Conservation (phyloP, 2,888 invertebrate species). For the Cetonia aurata region DNA sequence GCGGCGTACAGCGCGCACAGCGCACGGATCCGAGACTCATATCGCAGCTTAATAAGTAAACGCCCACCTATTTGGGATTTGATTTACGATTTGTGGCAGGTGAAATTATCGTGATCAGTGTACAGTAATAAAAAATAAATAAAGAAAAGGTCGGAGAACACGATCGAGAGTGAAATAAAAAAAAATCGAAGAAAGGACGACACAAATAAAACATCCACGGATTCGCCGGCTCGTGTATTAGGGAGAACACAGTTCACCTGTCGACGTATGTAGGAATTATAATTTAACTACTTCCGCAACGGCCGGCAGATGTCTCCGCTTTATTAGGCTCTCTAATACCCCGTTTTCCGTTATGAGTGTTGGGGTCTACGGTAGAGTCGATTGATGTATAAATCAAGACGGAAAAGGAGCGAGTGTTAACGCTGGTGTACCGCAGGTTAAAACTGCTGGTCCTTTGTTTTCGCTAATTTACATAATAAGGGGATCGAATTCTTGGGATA, state of each 20-base stretch:
- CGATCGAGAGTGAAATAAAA: slow-evolving; percentile 17
- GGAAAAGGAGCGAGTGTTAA: neutral
- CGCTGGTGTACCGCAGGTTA: slow-evolving; percentile 30
- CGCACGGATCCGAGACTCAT: slow-evolving; percentile 34
- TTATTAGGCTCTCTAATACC: slow-evolving; percentile 31
- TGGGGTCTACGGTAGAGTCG: slow-evolving; percentile 22
- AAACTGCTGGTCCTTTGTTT: neutral
- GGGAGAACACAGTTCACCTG: slow-evolving; percentile 49
- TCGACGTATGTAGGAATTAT: slow-evolving; percentile 54
- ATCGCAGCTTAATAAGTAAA: slow-evolving; percentile 57
- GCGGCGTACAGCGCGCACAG: slow-evolving; percentile 19
- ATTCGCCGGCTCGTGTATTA: slow-evolving; percentile 14
- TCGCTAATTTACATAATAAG: neutral
- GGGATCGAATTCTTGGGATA: no score
- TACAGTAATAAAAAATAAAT: neutral
- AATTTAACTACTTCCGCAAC: slow-evolving; percentile 55
- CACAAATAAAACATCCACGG: slow-evolving; percentile 29
- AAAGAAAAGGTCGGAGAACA: slow-evolving; percentile 5
- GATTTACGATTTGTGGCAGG: slow-evolving; percentile 59
- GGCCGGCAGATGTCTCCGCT: slow-evolving; percentile 52
- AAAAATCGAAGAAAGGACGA: slow-evolving; percentile 7
- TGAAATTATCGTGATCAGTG: slow-evolving; percentile 49
- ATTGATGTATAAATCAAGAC: slow-evolving; percentile 32
- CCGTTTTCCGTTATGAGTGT: slow-evolving; percentile 6
- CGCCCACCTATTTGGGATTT: slow-evolving; percentile 63